Percentiles rank a stretch among this genome's conserved stretches.
These are phyloP conservation scores for Hipposideros armiger DNA, from an alignment of 2,113 vertebrate species.

Conservation along the genomic window DNA sequence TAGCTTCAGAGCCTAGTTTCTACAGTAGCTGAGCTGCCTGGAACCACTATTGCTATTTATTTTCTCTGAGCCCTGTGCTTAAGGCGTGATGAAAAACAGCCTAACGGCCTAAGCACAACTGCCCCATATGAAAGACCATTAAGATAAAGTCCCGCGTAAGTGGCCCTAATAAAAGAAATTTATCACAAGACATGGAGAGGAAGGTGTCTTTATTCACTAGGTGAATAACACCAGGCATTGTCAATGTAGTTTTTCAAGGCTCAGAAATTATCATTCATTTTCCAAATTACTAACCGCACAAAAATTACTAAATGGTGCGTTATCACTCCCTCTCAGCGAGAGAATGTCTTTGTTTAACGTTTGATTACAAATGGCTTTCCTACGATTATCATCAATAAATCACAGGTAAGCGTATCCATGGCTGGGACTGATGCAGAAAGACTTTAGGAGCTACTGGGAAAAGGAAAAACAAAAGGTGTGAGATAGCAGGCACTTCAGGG, in stretches of 20 bases:
- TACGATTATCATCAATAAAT: conserved; percentile 90
- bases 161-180: conserved; percentile 92
- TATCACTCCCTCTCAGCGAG: conserved; percentile 90
- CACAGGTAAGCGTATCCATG: conserved; percentile 86
- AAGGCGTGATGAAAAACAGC: conserved; percentile 87
- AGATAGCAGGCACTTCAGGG: not conserved
- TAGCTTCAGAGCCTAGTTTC: not conserved
- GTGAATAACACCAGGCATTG: conserved; percentile 88
- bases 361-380: conserved; percentile 91
- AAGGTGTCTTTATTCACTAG: conserved; percentile 90
- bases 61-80: conserved; percentile 81
- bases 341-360: conserved; percentile 89
- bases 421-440: conserved; percentile 72
- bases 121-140: conserved; percentile 87
- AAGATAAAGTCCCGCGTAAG: conserved; percentile 91
- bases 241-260: conserved; percentile 87
- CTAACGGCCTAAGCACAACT: conserved; percentile 83
- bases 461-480: conserved; percentile 77
- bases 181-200: conserved; percentile 89
- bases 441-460: conserved; percentile 67
- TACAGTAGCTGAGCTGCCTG: conserved; percentile 75
- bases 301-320: conserved; percentile 91
- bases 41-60: conserved; percentile 83
- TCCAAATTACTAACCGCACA: conserved; percentile 90
- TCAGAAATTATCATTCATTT: conserved; percentile 92